phyloP scores from a whole-genome alignment of 2,888 invertebrate species.

The Beris morrisii region DNA sequence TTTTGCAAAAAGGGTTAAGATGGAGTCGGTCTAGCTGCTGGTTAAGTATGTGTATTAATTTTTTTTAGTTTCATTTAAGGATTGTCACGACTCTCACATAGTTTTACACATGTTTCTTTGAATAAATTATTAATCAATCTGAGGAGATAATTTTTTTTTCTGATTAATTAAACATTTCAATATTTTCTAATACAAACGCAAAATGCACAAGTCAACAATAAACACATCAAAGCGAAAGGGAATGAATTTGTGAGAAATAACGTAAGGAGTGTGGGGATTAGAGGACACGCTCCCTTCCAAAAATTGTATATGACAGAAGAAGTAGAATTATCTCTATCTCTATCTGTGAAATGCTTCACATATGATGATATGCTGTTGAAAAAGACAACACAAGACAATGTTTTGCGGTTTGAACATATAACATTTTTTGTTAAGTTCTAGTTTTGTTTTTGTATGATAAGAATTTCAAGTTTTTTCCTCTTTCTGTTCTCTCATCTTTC shows the following conservation, averaged over 20 bases:
- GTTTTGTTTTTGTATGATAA: too few relatives aligned
- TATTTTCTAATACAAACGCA: constrained; percentile 20
- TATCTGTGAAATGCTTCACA: constrained; percentile 6
- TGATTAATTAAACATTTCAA: constrained; percentile 24
- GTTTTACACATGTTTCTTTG: too few relatives aligned
- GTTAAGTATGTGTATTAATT: too few relatives aligned
- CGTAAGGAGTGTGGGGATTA: constrained; percentile 51
- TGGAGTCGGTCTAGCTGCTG: too few relatives aligned
- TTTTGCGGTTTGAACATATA: neutral
- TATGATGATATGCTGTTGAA: constrained; percentile 20
- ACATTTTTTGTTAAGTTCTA: neutral
- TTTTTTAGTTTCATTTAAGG: too few relatives aligned
- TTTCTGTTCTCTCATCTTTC: too few relatives aligned
- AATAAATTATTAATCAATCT: too few relatives aligned
- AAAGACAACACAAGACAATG: constrained; percentile 31
- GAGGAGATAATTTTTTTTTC: too few relatives aligned
- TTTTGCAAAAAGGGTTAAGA: too few relatives aligned
- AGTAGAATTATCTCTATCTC: constrained; percentile 5
- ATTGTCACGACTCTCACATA: too few relatives aligned
- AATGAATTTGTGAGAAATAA: constrained; percentile 53
- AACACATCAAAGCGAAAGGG: constrained; percentile 51
- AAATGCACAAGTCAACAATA: constrained; percentile 45
- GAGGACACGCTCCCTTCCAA: constrained; percentile 52
- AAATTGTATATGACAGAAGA: constrained; percentile 41
- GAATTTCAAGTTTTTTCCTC: too few relatives aligned